phyloP scores from a whole-genome alignment of 2,888 invertebrate genomes.

The Torymus texanus region DNA sequence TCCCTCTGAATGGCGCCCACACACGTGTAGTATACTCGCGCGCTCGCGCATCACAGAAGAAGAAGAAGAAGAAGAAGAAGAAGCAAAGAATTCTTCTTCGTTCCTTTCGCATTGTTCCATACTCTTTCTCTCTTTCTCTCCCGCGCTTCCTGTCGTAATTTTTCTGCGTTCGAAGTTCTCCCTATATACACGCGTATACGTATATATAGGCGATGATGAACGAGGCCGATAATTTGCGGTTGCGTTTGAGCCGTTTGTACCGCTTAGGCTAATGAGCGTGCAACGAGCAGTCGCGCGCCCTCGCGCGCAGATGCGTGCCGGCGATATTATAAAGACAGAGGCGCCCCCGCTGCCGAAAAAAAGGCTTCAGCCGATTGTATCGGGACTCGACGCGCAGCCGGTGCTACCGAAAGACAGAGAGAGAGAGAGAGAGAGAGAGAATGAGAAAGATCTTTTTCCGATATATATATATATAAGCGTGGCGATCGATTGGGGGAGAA shows the following conservation, averaged over 20 bases:
- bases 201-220: slow-evolving; percentile 13
- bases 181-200: too few species aligned
- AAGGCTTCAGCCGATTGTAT: slow-evolving; percentile 37
- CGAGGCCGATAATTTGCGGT: slow-evolving; percentile 50
- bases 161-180: too few species aligned
- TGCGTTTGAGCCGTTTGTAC: slow-evolving; percentile 65
- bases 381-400: not conserved
- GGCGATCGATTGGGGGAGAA: not conserved
- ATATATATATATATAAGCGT: too few species aligned
- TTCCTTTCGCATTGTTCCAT: not conserved
- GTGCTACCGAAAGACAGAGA: slow-evolving; percentile 1
- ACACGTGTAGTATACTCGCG: not conserved
- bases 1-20: slow-evolving; percentile 8
- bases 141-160: too few species aligned
- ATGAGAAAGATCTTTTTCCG: too few species aligned
- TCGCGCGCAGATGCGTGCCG: slow-evolving; percentile 56
- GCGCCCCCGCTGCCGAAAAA: slow-evolving; percentile 44
- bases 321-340: not conserved
- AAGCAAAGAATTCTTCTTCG: not conserved
- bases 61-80: not conserved
- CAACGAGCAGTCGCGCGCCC: slow-evolving; percentile 65
- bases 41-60: not conserved
- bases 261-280: slow-evolving; percentile 73
- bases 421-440: too few species aligned
- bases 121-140: too few species aligned